Evolutionary conservation across 2,797 vertebrate genomes (phyloP), one percentile per base, ranked within the genome.

Genomic region (Pseudomugil gertrudae): DNA sequence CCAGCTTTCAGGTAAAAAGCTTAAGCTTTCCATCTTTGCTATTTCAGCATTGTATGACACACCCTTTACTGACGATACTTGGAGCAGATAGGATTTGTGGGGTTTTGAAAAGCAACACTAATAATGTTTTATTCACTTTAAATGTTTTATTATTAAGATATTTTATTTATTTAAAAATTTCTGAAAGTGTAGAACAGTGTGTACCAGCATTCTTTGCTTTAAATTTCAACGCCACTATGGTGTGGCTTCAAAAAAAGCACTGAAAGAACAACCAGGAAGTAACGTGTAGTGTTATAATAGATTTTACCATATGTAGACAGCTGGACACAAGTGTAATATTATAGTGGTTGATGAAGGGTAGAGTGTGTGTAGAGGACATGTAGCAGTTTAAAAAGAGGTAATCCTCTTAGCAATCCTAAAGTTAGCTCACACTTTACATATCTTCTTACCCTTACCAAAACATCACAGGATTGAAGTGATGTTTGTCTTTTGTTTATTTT

Each of bases 1-100:
- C 43, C 83, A 73, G 77, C 63, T 77, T 38, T 50, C 38, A 55
- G 51, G 71, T 32, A 66, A 63, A 26, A 35, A 52, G 71, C 59
- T 72, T 30, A 57, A 24, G 47, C 50, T 65, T 48, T 35, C 56
- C 57, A 56, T 36, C 52, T 75, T 30, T 66, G 67, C 58, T 30
- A 52, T 71, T 40, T 15, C 56, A 60, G 61, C 33, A 47, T 59
- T 67, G 45, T 32, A 52, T 40, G 45, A n/a, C n/a, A n/a, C n/a
- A n/a, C n/a, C n/a, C n/a, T n/a, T n/a, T n/a, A n/a, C n/a, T n/a
- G 54, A 61, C 36, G n/a, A n/a, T n/a, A n/a, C n/a, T n/a, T n/a
- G n/a, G n/a, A 55, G 68, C 50, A 52, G 60, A 43, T n/a, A 45
- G 33, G 21, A 64, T 68, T 63, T 63, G 30, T 19, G 30, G 45